A percentile compares a stretch with the other conserved stretches of the same genome.
These are phyloP conservation scores for Drosophila quinaria DNA, from an alignment of 2,888 invertebrate species.

Conservation along the genomic window DNA sequence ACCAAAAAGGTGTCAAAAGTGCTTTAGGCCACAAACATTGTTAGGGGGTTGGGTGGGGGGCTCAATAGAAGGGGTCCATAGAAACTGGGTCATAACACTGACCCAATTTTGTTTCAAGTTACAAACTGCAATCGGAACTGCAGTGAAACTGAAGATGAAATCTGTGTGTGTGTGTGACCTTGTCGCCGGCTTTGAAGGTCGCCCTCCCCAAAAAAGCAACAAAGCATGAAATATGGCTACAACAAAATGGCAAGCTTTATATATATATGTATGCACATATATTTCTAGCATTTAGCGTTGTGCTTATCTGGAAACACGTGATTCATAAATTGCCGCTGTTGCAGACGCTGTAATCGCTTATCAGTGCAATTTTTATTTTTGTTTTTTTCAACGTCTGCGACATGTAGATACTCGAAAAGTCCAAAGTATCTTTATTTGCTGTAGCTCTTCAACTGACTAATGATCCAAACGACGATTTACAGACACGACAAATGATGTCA, in stretches of 20 bases:
- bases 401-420: conserved; percentile 5
- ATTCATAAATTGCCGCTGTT: conserved; percentile 20
- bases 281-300: conserved; percentile 1
- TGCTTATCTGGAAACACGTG: conserved; percentile 40
- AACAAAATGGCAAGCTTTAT: conserved; percentile 1
- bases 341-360: conserved; percentile 4
- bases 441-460: conserved; percentile 11
- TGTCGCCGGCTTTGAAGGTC: conserved; percentile 54
- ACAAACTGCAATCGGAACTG: conserved; percentile 25
- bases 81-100: conserved; percentile 79
- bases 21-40: background rate
- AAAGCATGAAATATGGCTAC: conserved; percentile 36
- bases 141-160: conserved; percentile 26
- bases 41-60: background rate
- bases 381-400: background rate
- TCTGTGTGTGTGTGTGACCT: conserved; percentile 37
- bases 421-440: conserved; percentile 22
- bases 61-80: background rate
- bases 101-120: conserved; percentile 56
- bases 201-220: conserved; percentile 17
- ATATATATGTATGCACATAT: background rate
- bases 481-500: conserved; percentile 47
- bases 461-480: conserved; percentile 16
- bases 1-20: conserved; percentile 19
- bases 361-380: conserved; percentile 6